phyloP scores from a whole-genome alignment of 2,113 vertebrate species.

The human region DNA sequence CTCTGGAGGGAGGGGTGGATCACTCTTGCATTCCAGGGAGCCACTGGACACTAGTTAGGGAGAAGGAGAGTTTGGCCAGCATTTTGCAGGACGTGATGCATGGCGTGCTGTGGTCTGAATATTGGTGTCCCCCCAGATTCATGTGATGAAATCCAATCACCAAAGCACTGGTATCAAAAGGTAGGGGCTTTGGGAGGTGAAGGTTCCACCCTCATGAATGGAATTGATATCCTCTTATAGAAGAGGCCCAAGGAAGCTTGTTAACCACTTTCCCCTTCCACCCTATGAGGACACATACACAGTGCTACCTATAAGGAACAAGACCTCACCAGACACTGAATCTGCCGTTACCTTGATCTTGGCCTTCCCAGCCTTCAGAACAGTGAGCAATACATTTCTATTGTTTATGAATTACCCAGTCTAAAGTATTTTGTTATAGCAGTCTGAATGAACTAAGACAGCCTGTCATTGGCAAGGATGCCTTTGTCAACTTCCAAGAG shows the following conservation, averaged over 20 bases:
- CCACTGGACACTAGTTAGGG: neutral
- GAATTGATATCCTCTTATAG: neutral
- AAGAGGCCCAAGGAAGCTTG: neutral
- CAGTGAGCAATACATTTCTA: neutral
- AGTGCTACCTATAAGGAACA: neutral
- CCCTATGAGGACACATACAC: neutral
- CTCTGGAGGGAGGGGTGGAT: neutral
- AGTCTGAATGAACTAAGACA: neutral
- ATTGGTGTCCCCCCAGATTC: neutral
- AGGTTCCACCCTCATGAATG: neutral
- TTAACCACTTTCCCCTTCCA: neutral
- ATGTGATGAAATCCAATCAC: neutral
- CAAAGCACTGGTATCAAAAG: neutral
- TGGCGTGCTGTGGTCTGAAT: neutral
- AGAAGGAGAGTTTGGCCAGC: neutral
- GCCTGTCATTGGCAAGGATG: neutral
- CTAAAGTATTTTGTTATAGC: neutral
- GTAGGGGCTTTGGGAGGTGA: neutral
- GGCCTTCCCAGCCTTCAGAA: neutral
- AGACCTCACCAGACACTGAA: neutral
- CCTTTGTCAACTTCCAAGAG: neutral
- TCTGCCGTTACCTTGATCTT: neutral
- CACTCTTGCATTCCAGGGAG: neutral
- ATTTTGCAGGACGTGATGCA: neutral
- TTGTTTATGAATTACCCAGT: neutral